Base-by-base conservation (phyloP, 1,140 invertebrate species). In the Drosophila nasuta region DNA sequence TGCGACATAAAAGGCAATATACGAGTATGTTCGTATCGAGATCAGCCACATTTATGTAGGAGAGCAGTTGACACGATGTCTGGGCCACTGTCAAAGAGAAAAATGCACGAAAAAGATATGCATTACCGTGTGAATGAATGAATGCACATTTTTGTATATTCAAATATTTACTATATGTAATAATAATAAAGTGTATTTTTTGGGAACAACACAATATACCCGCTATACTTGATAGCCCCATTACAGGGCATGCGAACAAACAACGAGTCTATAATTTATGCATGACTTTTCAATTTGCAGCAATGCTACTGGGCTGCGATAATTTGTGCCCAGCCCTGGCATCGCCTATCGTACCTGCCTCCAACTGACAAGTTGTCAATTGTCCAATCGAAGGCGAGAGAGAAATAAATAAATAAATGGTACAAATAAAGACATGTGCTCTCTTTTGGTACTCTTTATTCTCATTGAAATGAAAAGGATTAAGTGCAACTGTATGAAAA, bases 1-100 rank as follows among this genome's bases (percentile, higher is more conserved):
- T 65, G 72, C 66, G 58, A 70, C 51, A 49, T 57, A 45, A 75
- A 75, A 75, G 72, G 63, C 72, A 75, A 49, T 41, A 60, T 48
- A 54, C 56, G 20, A 8, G 35, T 13, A 25, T 25, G 20, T 25
- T 25, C 20, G 20, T 25, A 25, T 3, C 15, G 17, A 57, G 54
- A 10, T 15, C 13, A 43, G 28, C 28, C 51, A 54, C 48, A 25
- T 25, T 25, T 3, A 25, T 25, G 20, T 25, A 25, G 3, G 20
- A 25, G 20, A 25, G 20, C 20, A 54, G 51, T 6, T 52, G 25
- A 8, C 51, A 33, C 33, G 28, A 33, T 6, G 28, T 7, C 5
- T 48, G 45, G 58, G 8, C 45, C 58, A 33, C 57, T 59, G 57
- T 59, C 57, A 60, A 60, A 33, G 43, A 8, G 7, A 38, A 38